These are phyloP conservation scores for Heliconius ismenius DNA, from an alignment of 2,888 invertebrate species.

Conservation along the genomic window DNA sequence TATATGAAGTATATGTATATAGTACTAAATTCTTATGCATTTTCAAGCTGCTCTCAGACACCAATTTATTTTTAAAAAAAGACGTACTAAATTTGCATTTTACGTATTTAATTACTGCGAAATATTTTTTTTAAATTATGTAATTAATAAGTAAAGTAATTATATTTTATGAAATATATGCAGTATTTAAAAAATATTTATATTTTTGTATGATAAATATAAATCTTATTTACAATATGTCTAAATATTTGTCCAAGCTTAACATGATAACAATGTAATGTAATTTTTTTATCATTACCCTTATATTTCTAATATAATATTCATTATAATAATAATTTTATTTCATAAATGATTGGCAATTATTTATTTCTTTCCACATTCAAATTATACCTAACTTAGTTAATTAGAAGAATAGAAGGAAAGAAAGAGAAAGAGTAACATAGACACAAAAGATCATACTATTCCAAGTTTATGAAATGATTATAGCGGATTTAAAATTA, in stretches of 20 bases:
- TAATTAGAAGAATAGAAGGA: not conserved
- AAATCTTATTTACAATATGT: constrained; percentile 10
- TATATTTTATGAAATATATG: not conserved
- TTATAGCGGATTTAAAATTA: not conserved
- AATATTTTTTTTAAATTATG: not conserved
- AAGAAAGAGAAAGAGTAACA: too few relatives aligned
- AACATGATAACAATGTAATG: not conserved
- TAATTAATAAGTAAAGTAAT: not conserved
- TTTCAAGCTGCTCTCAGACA: not conserved
- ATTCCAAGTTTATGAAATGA: not conserved
- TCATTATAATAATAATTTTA: not conserved
- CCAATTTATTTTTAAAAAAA: too few relatives aligned
- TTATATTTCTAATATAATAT: not conserved
- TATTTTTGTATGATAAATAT: constrained; percentile 8
- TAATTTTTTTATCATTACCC: not conserved
- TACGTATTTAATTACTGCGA: not conserved
- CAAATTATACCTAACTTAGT: not conserved
- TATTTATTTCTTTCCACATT: too few relatives aligned
- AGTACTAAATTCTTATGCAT: not conserved
- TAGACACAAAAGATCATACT: not conserved
- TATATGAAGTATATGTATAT: not conserved
- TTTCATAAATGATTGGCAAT: not conserved
- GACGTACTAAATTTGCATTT: not conserved
- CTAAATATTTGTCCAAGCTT: constrained; percentile 6
- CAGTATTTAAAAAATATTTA: not conserved